Conservation (phyloP, 2,888 invertebrate species). For the Drepanosiphum platanoidis region DNA sequence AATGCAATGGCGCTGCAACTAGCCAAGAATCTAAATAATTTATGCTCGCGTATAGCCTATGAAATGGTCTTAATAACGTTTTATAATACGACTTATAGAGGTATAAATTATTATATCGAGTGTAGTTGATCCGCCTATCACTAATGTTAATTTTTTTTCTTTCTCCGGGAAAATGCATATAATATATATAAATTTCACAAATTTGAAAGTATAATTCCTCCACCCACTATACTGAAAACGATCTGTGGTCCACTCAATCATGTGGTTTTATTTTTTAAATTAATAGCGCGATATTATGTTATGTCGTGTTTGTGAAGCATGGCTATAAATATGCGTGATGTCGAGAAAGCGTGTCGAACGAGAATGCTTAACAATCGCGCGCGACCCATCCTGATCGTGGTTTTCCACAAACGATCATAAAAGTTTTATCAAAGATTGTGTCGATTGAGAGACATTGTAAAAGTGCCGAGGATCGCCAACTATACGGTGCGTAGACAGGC, state of each 20-base stretch:
- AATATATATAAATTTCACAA: background rate
- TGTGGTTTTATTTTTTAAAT: background rate
- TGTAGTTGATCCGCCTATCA: too few relatives aligned
- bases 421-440: background rate
- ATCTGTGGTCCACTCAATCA: background rate
- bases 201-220: conserved; percentile 17
- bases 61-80: too few relatives aligned
- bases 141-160: background rate
- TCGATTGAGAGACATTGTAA: background rate
- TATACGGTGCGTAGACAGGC: too few relatives aligned
- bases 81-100: too few relatives aligned
- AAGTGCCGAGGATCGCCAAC: background rate
- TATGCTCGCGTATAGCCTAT: too few relatives aligned
- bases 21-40: too few relatives aligned
- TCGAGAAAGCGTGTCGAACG: background rate
- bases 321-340: background rate
- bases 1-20: too few relatives aligned
- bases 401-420: background rate
- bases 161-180: background rate
- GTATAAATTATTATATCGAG: too few relatives aligned
- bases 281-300: background rate
- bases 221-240: background rate
- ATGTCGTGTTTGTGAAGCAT: conserved; percentile 2
- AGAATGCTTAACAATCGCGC: background rate
- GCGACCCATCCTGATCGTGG: background rate